phyloP scores from a whole-genome alignment of 1,140 invertebrate species.

The Brachionus calyciflorus region DNA sequence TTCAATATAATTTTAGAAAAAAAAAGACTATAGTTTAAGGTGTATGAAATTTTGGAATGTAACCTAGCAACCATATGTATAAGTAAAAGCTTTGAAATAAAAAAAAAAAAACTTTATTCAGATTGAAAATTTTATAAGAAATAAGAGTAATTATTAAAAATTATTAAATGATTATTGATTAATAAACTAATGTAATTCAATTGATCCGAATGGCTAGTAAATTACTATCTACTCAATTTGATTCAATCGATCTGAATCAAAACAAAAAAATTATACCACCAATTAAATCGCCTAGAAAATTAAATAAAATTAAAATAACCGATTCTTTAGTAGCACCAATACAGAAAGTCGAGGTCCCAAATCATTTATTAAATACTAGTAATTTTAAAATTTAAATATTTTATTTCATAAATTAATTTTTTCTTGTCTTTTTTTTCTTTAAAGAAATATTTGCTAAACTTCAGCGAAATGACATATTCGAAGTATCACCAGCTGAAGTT shows the following conservation, averaged over 20 bases:
- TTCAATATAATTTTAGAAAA: neutral
- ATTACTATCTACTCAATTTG: neutral
- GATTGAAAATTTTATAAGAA: neutral
- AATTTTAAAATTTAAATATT: conserved; percentile 46
- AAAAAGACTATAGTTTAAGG: neutral
- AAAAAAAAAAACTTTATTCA: conserved; percentile 8
- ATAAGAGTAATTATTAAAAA: neutral
- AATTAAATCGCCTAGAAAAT: neutral
- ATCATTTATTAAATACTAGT: conserved; percentile 60
- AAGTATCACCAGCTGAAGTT: conserved; percentile 54
- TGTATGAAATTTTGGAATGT: neutral
- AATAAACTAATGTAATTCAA: too few relatives aligned
- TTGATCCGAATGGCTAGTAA: conserved; percentile 1
- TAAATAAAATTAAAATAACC: conserved; percentile 12
- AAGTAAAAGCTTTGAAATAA: conserved; percentile 20
- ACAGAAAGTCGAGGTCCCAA: conserved; percentile 53
- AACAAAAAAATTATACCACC: conserved; percentile 24
- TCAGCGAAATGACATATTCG: conserved; percentile 54
- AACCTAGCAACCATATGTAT: conserved; percentile 28
- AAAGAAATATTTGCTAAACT: conserved; percentile 58
- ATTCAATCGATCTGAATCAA: conserved; percentile 4
- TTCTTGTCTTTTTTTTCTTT: conserved; percentile 42
- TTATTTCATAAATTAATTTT: neutral
- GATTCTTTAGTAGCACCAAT: conserved; percentile 52
- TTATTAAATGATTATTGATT: neutral